phyloP scores from a whole-genome alignment of 2,113 vertebrate genomes.

The Corydoras sp. region DNA sequence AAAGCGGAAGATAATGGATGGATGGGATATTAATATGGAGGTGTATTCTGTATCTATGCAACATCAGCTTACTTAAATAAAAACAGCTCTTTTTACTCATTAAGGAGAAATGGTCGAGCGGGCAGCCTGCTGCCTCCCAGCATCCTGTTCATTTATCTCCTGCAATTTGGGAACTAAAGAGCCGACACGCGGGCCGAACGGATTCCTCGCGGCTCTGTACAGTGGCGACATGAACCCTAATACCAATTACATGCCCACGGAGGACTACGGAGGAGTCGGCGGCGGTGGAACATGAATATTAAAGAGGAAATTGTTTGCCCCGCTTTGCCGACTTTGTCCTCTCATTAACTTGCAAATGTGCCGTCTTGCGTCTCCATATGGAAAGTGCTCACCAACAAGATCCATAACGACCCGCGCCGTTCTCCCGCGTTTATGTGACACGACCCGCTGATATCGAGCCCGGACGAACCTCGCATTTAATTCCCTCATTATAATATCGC shows the following conservation, averaged over 20 bases:
- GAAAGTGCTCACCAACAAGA: conserved; percentile 40
- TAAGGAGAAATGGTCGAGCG: no score
- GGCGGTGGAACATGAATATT: conserved; percentile 62
- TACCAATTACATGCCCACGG: conserved; percentile 36
- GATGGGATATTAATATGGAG: no score
- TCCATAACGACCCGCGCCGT: conserved; percentile 34
- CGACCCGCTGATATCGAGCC: conserved; percentile 32
- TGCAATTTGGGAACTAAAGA: neutral
- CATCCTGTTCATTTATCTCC: no score
- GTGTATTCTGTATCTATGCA: no score
- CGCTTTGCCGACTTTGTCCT: conserved; percentile 45
- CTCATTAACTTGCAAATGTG: conserved; percentile 54
- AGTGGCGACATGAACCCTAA: conserved; percentile 23
- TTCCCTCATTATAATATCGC: neutral
- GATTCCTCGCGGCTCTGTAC: neutral
- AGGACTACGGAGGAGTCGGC: conserved; percentile 34
- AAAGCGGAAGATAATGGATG: no score
- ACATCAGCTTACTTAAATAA: no score
- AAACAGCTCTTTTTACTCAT: no score
- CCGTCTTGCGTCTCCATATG: conserved; percentile 41
- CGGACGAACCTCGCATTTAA: neutral
- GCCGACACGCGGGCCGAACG: neutral
- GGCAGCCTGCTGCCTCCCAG: no score
- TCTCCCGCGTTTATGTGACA: conserved; percentile 17
- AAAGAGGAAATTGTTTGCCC: conserved; percentile 57